Percentiles rank a stretch among this genome's conserved stretches.
Conservation (phyloP, 2,888 invertebrate species). For the Psylliodes chrysocephalus region DNA sequence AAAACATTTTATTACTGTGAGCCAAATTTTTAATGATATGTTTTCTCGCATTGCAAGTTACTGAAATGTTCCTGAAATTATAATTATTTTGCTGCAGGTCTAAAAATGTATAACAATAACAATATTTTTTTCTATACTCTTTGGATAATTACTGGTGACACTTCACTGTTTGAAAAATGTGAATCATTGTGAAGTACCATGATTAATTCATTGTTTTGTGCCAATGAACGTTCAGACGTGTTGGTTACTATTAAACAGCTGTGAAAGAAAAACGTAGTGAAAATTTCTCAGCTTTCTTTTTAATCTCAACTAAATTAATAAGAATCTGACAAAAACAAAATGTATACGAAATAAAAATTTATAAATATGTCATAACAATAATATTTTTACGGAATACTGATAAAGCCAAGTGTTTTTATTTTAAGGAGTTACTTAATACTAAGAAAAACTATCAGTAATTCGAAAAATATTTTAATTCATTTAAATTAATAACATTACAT, state of each 20-base stretch:
- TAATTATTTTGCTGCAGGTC: too few relatives aligned
- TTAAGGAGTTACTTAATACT: constrained; percentile 14
- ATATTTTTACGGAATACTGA: constrained; percentile 27
- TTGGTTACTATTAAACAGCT: constrained; percentile 39
- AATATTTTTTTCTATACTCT: background rate
- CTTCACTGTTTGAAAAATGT: constrained; percentile 19
- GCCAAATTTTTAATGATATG: too few relatives aligned
- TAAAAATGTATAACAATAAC: background rate
- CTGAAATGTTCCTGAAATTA: too few relatives aligned
- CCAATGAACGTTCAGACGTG: constrained; percentile 55
- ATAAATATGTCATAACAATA: constrained; percentile 18
- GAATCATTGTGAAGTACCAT: constrained; percentile 51
- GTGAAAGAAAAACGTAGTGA: constrained; percentile 22
- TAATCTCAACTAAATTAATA: constrained; percentile 11
- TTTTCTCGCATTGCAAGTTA: too few relatives aligned
- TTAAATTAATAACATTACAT: constrained; percentile 14
- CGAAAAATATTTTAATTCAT: constrained; percentile 23
- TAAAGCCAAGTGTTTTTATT: constrained; percentile 12
- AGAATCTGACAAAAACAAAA: constrained; percentile 21
- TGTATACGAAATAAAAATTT: constrained; percentile 25
- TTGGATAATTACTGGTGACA: background rate
- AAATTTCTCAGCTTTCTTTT: constrained; percentile 21
- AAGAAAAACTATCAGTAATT: constrained; percentile 19
- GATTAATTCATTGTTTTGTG: constrained; percentile 51
- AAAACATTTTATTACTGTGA: too few relatives aligned